Conservation (phyloP, 2,797 vertebrate species). For the Schizopygopsis pylzovi region DNA sequence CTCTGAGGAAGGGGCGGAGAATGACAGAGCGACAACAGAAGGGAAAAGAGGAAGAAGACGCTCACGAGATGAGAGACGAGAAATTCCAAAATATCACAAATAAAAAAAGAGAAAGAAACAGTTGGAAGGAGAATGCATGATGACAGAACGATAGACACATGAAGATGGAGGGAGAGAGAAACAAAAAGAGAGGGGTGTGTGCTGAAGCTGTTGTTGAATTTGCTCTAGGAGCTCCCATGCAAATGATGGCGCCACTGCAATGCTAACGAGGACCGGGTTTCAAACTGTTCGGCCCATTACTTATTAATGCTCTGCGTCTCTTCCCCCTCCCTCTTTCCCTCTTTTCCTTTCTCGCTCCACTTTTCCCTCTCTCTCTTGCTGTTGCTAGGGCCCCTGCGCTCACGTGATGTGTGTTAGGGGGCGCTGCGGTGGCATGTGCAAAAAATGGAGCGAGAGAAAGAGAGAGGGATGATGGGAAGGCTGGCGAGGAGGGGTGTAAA, state of each 20-base stretch:
- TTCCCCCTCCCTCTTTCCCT: conserved; percentile 64
- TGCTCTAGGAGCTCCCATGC: conserved; percentile 78
- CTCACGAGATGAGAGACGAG: conserved; percentile 27
- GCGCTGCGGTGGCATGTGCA: conserved; percentile 75
- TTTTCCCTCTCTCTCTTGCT: conserved; percentile 75
- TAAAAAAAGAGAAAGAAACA: conserved; percentile 43
- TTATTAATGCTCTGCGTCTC: conserved; percentile 83
- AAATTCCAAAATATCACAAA: conserved; percentile 60
- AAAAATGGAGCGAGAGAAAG: conserved; percentile 28
- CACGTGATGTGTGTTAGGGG: conserved; percentile 82
- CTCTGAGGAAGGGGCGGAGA: neutral
- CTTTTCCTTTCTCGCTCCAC: conserved; percentile 69
- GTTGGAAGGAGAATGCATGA: neutral
- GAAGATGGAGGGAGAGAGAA: conserved; percentile 11
- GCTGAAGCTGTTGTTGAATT: conserved; percentile 61
- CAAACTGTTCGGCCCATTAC: conserved; percentile 84
- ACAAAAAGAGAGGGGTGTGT: conserved; percentile 32
- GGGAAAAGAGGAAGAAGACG: conserved; percentile 47
- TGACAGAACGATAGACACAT: conserved; percentile 25
- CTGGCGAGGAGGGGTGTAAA: conserved; percentile 28
- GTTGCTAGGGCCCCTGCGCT: conserved; percentile 81
- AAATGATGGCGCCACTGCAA: conserved; percentile 79
- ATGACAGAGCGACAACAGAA: conserved; percentile 4
- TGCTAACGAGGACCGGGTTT: conserved; percentile 81
- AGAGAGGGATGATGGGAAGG: conserved; percentile 30